Evolutionary conservation across 2,113 vertebrate species (phyloP), one percentile per base, ranked within the genome.

Genomic region (Neogale vison): DNA sequence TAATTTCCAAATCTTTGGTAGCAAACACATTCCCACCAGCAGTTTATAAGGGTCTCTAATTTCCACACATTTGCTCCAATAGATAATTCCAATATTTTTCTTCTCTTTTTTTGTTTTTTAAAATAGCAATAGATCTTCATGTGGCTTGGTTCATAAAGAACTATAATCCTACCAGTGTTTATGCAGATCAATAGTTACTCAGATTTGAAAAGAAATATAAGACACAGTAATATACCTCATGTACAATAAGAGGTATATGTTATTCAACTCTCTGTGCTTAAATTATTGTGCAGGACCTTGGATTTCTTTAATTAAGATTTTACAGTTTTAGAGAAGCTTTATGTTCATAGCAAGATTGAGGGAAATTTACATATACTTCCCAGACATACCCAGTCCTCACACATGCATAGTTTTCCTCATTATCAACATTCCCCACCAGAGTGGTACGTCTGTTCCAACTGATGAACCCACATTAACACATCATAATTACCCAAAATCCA

Each of bases 201-300:
- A 36, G 45, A 93, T 83, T 95, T 94, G 36, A 67, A 89, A 82
- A 69, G 29, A 90, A 90, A 72, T 42, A n/a, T 20, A 96, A 55
- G 67, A 79, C 26, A 76, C 24, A 21, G 31, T 24, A 14, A 45
- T 59, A 61, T 74, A 61, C 29, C 20, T 88, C 39, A 61, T 59
- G 42, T 59, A 29, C 21, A 57, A 39, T 90, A 29, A 83, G 36
- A 93, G 34, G 6, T 65, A 1, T 4, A 42, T 86, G 13, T 67
- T 81, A 23, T 45, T 90, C 65, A 92, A 23, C 10, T 52, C 2
- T 39, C 26, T 82, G 55, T 74, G 13, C 14, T 36, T 74, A 80
- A 82, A 87, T 87, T 17, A 45, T 85, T 92, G 52, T 82, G 2
- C 20, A n/a, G 59, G 13, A n/a, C 55, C 42, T 82, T 82, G 7